These are phyloP conservation scores for Calephelis perditalis DNA, from an alignment of 2,888 invertebrate genomes.

Conservation along the genomic window DNA sequence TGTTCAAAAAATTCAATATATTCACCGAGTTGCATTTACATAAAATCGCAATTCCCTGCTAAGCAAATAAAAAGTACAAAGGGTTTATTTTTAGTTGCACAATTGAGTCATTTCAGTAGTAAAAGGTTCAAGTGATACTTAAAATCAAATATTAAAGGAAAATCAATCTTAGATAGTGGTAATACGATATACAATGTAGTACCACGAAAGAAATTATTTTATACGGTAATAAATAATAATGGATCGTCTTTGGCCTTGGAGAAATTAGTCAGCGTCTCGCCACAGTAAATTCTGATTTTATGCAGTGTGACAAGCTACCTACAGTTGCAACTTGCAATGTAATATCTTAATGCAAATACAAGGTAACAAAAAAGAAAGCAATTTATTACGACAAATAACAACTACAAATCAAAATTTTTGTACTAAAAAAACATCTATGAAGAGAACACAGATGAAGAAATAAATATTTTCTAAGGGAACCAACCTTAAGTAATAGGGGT, in stretches of 20 bases:
- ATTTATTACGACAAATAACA: no score
- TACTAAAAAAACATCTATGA: no score
- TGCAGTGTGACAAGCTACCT: slow-evolving; percentile 26
- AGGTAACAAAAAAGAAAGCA: no score
- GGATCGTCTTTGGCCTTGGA: slow-evolving; percentile 70
- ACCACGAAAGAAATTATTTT: slow-evolving; percentile 42
- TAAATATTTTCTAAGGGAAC: no score
- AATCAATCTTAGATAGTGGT: slow-evolving; percentile 37
- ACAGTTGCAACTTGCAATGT: slow-evolving; percentile 22
- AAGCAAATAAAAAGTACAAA: slow-evolving; percentile 34
- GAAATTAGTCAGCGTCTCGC: slow-evolving; percentile 64
- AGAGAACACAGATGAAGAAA: no score
- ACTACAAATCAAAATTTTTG: no score
- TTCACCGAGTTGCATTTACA: slow-evolving; percentile 28
- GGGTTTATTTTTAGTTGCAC: slow-evolving; percentile 55
- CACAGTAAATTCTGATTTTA: slow-evolving; percentile 41
- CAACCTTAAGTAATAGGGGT: no score
- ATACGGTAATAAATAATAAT: slow-evolving; percentile 74
- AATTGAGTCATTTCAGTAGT: slow-evolving; percentile 55
- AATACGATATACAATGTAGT: slow-evolving; percentile 41
- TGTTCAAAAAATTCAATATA: not conserved
- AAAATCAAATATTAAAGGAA: slow-evolving; percentile 33
- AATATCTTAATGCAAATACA: not conserved
- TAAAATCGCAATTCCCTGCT: slow-evolving; percentile 36
- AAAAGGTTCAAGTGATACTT: slow-evolving; percentile 56